Base-by-base conservation (phyloP, 2,888 invertebrate species). In the Willowsia nigromaculata region DNA sequence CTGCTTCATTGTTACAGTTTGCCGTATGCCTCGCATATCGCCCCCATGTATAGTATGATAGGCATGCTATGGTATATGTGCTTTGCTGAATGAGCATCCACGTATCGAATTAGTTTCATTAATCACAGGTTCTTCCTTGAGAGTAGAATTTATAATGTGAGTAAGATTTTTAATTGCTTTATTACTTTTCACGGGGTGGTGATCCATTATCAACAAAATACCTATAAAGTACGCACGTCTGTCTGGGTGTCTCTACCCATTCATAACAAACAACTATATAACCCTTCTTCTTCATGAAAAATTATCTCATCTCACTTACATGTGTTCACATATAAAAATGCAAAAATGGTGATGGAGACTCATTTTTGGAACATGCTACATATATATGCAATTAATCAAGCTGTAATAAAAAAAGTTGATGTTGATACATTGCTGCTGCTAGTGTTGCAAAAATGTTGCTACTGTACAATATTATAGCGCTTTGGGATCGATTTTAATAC, bases 81-180 rank as follows among this genome's bases (percentile, higher is more conserved):
- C 53, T n/a, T 37, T 30, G 25, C 33, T 50, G n/a, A 59, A 33
- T 11, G 25, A 50, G 27, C 47, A 74, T 47, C 27, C 22, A n/a
- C 15, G 25, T 15, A n/a, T 74, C 74, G n/a, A 15, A 15, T 22
- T 22, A 25, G 53, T 78, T 62, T 59, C 76, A 65, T 65, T 43
- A 85, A 76, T 85, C 78, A 74, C 59, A 80, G 37, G 40, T 68
- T 59, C 59, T 81, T 71, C 56, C 56, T 33, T 71, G 15, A 68
- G 68, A 27, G 33, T 47, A 47, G 47, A 40, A 87, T 86, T 86
- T 86, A 86, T 71, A 81, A 86, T 81, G 81, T 86, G 78, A 86
- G 86, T 68, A 74, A 82, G 68, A 74, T 59, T 84, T 85, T 89
- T 89, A 89, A 89, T 89, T 89, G 71, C 88, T 89, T 89, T 89